Conservation (phyloP, 2,888 invertebrate genomes). For the Trypoxylon attenuatum region DNA sequence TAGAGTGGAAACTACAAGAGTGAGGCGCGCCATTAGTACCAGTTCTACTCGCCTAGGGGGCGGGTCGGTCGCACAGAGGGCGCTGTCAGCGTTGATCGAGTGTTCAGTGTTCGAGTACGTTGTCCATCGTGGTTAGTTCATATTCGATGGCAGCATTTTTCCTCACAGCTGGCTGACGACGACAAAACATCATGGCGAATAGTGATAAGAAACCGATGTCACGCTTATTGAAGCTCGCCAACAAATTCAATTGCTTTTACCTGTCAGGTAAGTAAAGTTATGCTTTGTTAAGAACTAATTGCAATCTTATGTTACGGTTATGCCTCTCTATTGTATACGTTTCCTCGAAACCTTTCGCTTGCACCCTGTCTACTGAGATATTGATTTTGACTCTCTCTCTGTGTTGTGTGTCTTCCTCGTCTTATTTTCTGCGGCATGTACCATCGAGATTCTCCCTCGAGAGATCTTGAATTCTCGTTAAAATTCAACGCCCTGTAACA, state of each 20-base stretch:
- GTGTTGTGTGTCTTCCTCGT: slow-evolving; percentile 57
- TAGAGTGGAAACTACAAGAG: too few species aligned
- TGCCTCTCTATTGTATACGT: slow-evolving; percentile 8
- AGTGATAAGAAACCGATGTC: slow-evolving; percentile 77
- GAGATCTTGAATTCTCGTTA: too few species aligned
- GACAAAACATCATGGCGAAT: slow-evolving; percentile 73
- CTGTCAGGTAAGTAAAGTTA: slow-evolving; percentile 81
- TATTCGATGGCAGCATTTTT: slow-evolving; percentile 53
- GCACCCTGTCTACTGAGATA: slow-evolving; percentile 57
- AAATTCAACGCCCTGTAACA: too few species aligned
- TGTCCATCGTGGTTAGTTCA: not conserved
- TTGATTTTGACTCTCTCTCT: slow-evolving; percentile 60
- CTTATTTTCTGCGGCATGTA: slow-evolving; percentile 17
- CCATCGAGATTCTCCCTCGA: not conserved
- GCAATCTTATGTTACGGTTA: not conserved
- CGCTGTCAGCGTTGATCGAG: too few species aligned
- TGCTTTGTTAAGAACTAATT: not conserved
- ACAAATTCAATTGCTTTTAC: slow-evolving; percentile 93
- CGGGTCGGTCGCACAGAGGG: too few species aligned
- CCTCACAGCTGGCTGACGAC: slow-evolving; percentile 60
- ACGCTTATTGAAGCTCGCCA: slow-evolving; percentile 85
- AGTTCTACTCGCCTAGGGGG: too few species aligned
- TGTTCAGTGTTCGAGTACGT: too few species aligned
- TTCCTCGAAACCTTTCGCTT: slow-evolving; percentile 42
- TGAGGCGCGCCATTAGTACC: too few species aligned